Conservation (phyloP, 2,113 vertebrate genomes). For the Psittacula cyanocephala region DNA sequence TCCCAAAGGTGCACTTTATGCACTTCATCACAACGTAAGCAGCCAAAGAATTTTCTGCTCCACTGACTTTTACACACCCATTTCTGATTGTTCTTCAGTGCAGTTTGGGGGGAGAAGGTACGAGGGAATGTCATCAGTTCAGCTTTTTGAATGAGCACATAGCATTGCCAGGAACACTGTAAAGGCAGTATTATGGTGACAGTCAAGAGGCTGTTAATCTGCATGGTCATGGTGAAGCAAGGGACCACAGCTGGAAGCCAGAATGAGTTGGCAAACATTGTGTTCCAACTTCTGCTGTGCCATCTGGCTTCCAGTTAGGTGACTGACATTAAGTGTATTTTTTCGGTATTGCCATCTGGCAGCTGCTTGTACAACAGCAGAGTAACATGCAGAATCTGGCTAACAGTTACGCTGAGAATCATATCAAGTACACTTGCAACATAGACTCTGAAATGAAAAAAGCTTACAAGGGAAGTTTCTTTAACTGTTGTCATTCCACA, state of each 20-base stretch:
- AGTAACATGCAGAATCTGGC: constrained; percentile 30
- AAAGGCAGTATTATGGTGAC: fast-evolving
- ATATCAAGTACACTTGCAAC: constrained; percentile 2
- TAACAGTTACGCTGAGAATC: background rate
- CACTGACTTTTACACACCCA: background rate
- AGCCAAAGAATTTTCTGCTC: background rate
- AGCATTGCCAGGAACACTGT: fast-evolving
- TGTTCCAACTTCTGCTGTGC: constrained; percentile 22
- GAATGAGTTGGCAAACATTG: background rate
- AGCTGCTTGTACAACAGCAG: constrained; percentile 54
- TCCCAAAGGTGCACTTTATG: background rate
- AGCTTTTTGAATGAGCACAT: background rate
- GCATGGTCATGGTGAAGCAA: background rate
- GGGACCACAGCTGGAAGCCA: constrained; percentile 18
- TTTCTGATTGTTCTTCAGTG: background rate
- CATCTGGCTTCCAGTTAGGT: constrained; percentile 52
- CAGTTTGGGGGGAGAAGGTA: background rate
- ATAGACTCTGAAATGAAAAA: background rate
- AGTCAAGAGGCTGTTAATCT: background rate
- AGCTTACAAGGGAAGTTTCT: background rate
- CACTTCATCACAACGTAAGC: background rate
- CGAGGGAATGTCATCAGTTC: background rate
- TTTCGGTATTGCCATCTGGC: constrained; percentile 24
- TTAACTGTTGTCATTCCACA: background rate
- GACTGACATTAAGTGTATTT: constrained; percentile 37